Percentiles rank a stretch among this genome's conserved stretches.
These are phyloP conservation scores for Cynopterus brachyotis DNA, from an alignment of 2,113 vertebrate species.

Conservation along the genomic window DNA sequence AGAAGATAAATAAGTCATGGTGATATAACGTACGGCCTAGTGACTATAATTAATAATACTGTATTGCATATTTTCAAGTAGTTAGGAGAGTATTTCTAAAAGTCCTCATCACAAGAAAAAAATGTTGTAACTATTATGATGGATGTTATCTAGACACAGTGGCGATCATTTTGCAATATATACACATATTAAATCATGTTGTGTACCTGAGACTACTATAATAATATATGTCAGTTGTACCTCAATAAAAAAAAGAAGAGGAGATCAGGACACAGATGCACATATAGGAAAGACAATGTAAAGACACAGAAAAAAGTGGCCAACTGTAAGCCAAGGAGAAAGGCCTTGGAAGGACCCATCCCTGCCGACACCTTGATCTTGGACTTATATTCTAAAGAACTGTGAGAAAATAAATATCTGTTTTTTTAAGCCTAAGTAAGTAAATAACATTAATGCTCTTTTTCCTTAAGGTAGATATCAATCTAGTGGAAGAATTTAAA, in stretches of 20 bases:
- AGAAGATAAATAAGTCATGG: background rate
- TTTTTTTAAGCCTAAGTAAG: background rate
- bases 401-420: background rate
- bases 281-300: background rate
- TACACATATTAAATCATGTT: background rate
- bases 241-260: background rate
- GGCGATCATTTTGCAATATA: background rate
- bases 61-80: background rate
- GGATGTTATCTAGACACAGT: background rate
- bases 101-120: background rate
- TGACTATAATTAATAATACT: too few relatives aligned
- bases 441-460: background rate
- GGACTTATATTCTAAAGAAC: background rate
- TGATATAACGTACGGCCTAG: background rate
- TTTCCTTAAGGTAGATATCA: conserved; percentile 52
- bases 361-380: background rate
- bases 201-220: background rate
- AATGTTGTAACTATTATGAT: background rate
- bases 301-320: background rate
- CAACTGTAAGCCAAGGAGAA: background rate
- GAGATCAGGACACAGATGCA: background rate
- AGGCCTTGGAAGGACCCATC: background rate
- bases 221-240: background rate
- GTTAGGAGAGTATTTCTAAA: background rate
- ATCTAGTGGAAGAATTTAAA: conserved; percentile 55